Percentiles rank a stretch among this genome's conserved stretches.
phyloP scores from a whole-genome alignment of 2,113 vertebrate species.

The Benitochromis conjunctus region DNA sequence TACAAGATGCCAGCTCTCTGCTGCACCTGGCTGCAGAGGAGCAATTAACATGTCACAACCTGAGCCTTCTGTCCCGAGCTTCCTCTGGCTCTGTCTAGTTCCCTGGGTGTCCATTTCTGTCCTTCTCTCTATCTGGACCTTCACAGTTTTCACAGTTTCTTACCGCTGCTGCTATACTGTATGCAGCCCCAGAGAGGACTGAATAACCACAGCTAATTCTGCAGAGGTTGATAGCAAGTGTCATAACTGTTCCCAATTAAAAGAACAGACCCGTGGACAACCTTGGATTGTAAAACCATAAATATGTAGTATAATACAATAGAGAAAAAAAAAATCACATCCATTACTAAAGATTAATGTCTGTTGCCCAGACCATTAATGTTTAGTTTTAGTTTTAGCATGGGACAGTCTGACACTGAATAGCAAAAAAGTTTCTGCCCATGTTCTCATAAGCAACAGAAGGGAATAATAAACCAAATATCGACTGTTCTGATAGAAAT shows the following conservation, averaged over 20 bases:
- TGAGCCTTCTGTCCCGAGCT: constrained; percentile 15
- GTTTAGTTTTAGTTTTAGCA: not conserved
- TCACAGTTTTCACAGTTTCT: not conserved
- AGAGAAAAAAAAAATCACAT: not conserved
- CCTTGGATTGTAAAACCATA: not conserved
- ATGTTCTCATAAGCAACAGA: not conserved
- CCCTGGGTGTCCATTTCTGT: constrained; percentile 1
- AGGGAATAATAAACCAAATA: not conserved
- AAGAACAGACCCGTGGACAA: constrained; percentile 33
- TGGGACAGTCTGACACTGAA: not conserved
- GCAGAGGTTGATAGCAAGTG: constrained; percentile 26
- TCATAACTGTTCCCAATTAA: constrained; percentile 46
- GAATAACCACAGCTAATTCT: not conserved
- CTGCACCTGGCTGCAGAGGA: constrained; percentile 39
- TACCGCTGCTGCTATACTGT: not conserved
- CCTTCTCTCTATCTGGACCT: not conserved
- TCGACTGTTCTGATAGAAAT: constrained; percentile 9
- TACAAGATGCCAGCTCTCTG: constrained; percentile 40
- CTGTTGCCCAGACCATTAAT: not conserved
- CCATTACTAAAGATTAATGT: not conserved
- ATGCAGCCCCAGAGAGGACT: not conserved
- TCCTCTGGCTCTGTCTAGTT: not conserved
- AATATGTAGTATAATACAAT: not conserved
- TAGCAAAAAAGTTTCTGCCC: constrained; percentile 17
- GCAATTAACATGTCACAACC: constrained; percentile 72